A percentile compares a stretch with the other conserved stretches of the same genome.
phyloP scores from a whole-genome alignment of 1,140 invertebrate species.

The Phenacoccus solenopsis region DNA sequence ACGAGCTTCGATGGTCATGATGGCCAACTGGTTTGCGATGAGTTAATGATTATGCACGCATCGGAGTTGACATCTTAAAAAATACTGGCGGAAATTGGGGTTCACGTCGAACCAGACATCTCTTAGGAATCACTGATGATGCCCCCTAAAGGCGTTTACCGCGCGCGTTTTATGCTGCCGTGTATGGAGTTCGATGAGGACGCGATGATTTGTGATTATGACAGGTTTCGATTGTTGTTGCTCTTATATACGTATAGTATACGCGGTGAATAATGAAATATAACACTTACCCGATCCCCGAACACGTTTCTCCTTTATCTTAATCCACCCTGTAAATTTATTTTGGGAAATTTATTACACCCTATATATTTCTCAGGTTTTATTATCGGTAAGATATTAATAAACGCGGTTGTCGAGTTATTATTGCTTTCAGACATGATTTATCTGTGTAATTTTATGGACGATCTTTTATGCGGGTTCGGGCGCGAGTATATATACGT shows the following conservation, averaged over 20 bases:
- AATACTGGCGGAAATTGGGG: background rate
- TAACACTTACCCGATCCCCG: slow-evolving; percentile 7
- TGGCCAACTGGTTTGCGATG: no score
- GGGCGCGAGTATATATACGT: background rate
- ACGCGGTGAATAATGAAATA: slow-evolving; percentile 7
- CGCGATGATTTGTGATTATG: slow-evolving; percentile 15
- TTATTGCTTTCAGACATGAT: slow-evolving; percentile 13
- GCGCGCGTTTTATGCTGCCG: background rate
- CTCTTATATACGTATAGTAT: background rate
- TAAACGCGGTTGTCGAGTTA: slow-evolving; percentile 13
- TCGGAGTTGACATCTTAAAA: no score
- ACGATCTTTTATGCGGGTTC: slow-evolving; percentile 14
- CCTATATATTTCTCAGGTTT: slow-evolving; percentile 14
- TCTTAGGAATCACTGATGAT: background rate
- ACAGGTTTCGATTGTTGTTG: slow-evolving; percentile 11
- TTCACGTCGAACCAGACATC: no score
- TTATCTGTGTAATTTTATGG: slow-evolving; percentile 17
- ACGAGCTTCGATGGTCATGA: no score
- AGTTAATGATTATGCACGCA: no score
- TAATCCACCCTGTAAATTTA: slow-evolving; percentile 16
- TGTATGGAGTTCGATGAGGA: background rate
- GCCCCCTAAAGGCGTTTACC: background rate
- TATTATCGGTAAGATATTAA: slow-evolving; percentile 16
- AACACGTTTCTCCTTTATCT: slow-evolving; percentile 12
- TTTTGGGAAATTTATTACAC: slow-evolving; percentile 15